A percentile compares a stretch with the other conserved stretches of the same genome.
Evolutionary conservation across 2,113 vertebrate species (phyloP).

Genomic region (Formicarius rufipectus): DNA sequence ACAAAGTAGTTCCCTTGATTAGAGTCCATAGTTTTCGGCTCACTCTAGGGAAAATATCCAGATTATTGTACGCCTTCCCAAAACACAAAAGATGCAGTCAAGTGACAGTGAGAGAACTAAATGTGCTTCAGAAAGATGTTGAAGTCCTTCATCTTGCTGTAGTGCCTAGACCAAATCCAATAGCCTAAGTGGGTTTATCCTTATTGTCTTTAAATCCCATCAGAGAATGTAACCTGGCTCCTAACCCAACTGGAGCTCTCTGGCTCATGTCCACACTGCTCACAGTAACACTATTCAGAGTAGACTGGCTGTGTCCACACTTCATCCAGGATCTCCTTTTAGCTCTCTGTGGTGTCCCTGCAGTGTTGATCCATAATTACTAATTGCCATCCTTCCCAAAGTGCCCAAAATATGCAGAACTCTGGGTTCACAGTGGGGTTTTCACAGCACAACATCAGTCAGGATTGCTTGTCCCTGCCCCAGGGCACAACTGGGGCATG

Average conservation of each 20-base stretch:
- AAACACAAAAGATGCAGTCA: neutral
- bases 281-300: neutral
- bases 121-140: neutral
- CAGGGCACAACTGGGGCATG: accelerated
- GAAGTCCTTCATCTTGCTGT: neutral
- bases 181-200: neutral
- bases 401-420: neutral
- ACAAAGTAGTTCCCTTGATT: neutral
- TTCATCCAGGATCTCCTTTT: neutral
- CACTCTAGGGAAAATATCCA: neutral
- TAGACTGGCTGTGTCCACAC: accelerated
- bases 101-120: neutral
- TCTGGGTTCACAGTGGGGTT: neutral
- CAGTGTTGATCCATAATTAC: neutral
- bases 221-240: neutral
- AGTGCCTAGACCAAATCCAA: neutral
- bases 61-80: neutral
- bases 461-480: accelerated
- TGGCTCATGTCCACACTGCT: neutral
- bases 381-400: neutral
- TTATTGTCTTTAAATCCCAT: neutral
- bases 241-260: neutral
- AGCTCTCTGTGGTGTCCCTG: accelerated
- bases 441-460: accelerated
- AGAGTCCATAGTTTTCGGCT: neutral